phyloP scores from a whole-genome alignment of 2,113 vertebrate genomes.

The Entomyzon cyanotis region DNA sequence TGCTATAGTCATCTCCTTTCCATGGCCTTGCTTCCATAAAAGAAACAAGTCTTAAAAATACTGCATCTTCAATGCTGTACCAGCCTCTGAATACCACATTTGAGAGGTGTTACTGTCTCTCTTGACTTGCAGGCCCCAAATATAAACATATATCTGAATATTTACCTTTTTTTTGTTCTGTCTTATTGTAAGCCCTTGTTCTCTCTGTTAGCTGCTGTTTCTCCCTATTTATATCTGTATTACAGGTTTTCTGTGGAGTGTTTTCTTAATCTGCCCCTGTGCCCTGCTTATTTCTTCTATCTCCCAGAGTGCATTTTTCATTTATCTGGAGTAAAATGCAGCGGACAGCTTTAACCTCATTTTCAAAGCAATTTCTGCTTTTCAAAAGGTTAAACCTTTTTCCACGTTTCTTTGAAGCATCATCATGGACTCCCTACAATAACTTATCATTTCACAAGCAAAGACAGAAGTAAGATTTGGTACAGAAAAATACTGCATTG shows the following conservation, averaged over 20 bases:
- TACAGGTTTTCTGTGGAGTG: neutral
- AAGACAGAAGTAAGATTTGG: neutral
- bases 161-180: neutral
- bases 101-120: neutral
- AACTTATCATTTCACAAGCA: conserved; percentile 1
- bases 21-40: neutral
- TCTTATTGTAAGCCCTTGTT: neutral
- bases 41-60: neutral
- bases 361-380: conserved; percentile 15
- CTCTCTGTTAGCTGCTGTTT: neutral
- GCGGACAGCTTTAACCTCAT: neutral
- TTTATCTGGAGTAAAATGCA: conserved; percentile 5
- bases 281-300: neutral
- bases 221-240: neutral
- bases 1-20: neutral
- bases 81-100: neutral
- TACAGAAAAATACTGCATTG: neutral
- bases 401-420: neutral
- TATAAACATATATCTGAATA: neutral
- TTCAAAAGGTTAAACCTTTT: neutral
- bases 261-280: neutral
- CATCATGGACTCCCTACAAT: neutral
- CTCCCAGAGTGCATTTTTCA: neutral
- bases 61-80: neutral
- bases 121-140: neutral